Percentiles rank a stretch among this genome's conserved stretches.
Conservation (phyloP, 2,113 vertebrate species). For the Laticauda colubrina region DNA sequence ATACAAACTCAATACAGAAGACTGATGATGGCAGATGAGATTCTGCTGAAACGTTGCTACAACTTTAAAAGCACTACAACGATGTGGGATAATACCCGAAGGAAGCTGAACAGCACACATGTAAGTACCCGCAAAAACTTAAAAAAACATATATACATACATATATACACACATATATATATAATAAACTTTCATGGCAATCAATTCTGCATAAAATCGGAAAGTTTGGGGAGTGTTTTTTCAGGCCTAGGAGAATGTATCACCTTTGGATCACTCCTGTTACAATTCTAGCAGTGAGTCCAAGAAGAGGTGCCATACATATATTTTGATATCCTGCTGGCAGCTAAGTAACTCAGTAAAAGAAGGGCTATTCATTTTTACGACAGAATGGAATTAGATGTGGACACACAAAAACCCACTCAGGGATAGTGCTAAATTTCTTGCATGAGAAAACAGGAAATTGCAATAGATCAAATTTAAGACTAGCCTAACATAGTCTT, state of each 20-base stretch:
- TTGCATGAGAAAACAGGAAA: neutral
- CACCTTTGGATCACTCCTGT: neutral
- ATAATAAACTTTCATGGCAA: no score
- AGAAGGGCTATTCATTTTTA: neutral
- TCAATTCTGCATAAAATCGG: neutral
- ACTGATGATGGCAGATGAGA: no score
- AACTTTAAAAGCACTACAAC: no score
- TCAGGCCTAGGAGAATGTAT: neutral
- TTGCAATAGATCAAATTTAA: neutral
- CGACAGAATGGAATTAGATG: neutral
- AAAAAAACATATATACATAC: no score
- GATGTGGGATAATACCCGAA: no score
- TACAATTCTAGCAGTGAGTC: neutral
- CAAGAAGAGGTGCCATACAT: neutral
- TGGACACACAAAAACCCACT: neutral
- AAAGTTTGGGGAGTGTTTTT: neutral
- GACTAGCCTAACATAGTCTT: neutral
- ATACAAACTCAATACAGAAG: no score
- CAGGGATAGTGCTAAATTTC: neutral
- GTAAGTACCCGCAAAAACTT: no score
- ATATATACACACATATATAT: no score
- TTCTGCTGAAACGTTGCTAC: no score
- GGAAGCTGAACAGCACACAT: no score
- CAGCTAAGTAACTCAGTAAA: neutral
- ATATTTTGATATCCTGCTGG: neutral